These are phyloP conservation scores for Eulacestoma nigropectus DNA, from an alignment of 2,113 vertebrate genomes.

Conservation along the genomic window DNA sequence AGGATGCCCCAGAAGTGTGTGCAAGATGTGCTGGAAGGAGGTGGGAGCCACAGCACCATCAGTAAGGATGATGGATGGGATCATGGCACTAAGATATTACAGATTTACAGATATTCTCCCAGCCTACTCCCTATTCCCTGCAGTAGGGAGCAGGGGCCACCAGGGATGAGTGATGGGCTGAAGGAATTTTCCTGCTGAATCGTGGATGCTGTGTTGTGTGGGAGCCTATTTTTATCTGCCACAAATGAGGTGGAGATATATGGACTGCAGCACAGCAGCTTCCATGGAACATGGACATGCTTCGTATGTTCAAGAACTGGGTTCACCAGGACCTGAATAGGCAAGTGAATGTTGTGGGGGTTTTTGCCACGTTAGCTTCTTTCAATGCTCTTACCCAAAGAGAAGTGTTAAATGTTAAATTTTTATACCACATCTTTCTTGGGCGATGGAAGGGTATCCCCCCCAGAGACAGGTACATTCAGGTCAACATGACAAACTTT, in stretches of 20 bases:
- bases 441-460: neutral
- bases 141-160: neutral
- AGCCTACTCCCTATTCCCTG: neutral
- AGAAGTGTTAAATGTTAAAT: neutral
- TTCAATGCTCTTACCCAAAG: neutral
- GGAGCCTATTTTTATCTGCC: neutral
- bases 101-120: neutral
- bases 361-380: neutral
- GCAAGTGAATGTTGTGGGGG: accelerated
- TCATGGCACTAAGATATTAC: neutral
- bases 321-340: neutral
- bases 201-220: neutral
- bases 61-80: neutral
- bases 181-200: neutral
- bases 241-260: neutral
- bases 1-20: neutral
- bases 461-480: neutral
- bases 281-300: neutral
- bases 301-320: neutral
- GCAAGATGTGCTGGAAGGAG: neutral
- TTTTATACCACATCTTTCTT: neutral
- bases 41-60: neutral
- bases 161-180: neutral
- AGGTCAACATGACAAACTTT: neutral
- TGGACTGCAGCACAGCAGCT: neutral